Conservation (phyloP, 2,888 invertebrate species). For the Agrotis segetum region DNA sequence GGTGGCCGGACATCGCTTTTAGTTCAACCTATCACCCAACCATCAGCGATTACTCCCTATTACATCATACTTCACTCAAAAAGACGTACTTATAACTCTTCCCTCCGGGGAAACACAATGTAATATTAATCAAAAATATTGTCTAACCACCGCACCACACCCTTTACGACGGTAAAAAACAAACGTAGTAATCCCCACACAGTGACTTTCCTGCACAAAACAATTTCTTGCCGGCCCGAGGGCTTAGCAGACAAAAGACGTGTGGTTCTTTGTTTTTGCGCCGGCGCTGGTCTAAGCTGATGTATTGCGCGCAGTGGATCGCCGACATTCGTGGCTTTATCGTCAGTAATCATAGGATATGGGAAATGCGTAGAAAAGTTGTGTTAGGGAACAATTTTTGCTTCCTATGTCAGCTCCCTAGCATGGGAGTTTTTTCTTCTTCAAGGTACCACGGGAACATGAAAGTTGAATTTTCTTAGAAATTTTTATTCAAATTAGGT, state of each 20-base stretch:
- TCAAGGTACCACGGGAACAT: not conserved
- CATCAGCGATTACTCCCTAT: not conserved
- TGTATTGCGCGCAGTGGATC: constrained; percentile 68
- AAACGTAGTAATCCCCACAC: constrained; percentile 64
- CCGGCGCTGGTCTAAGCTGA: constrained; percentile 68
- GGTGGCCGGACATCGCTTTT: too few species aligned
- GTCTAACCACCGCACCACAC: not conserved
- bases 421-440: not conserved
- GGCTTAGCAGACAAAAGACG: constrained; percentile 75
- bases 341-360: constrained; percentile 73
- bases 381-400: not conserved
- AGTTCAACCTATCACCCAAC: too few species aligned
- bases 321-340: constrained; percentile 90
- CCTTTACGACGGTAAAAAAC: constrained; percentile 42
- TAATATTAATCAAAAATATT: not conserved
- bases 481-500: not conserved
- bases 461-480: not conserved
- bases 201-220: constrained; percentile 67
- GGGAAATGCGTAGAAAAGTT: constrained; percentile 4
- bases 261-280: constrained; percentile 68
- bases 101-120: not conserved
- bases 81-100: not conserved
- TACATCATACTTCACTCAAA: not conserved
- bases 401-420: not conserved
- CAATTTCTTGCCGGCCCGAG: constrained; percentile 75